Evolutionary conservation across 2,888 invertebrate genomes (phyloP), one percentile per base, ranked within the genome.

Genomic region (Polyommatus iphigenia): DNA sequence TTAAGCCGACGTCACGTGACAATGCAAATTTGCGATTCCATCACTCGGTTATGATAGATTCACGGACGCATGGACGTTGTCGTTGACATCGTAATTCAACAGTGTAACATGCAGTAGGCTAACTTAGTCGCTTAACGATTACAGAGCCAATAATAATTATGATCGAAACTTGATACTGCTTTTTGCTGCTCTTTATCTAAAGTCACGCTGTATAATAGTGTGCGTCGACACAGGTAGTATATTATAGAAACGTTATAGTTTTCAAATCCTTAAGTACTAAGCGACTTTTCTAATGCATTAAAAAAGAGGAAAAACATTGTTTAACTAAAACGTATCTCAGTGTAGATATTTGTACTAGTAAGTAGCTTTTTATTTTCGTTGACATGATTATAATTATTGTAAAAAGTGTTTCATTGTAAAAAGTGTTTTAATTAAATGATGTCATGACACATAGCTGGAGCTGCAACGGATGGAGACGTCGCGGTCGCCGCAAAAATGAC

Each of bases 11-110:
- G 54, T 73, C 41, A 75, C 75, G 20, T 73, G 73, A 75, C 75
- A 75, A 75, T 54, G 75, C 50, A 54, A 54, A 75, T 50, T 75
- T 41, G n/a, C 54, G 75, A 75, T 46, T 46, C 73, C 75, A 29
- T 54, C 75, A 75, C 46, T 50, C 54, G 24, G 20, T 46, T 24
- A 29, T 67, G 67, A 67, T 24, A 24, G 62, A 67, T 24, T 29
- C 62, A 13, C 4, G 67, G 67, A 32, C 15, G 18, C 29, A 32
- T 67, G 67, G 18, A 29, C 32, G 13, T 67, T 67, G 67, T 13
- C 24, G 24, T 32, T 67, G 32, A 67, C 6, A 67, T 29, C 24
- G 67, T 67, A 29, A 67, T 67, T 15, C 4, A 15, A 4, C 18
- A 54, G 54, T 54, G 5, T 54, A 54, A 18, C 5, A 5, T 18